A percentile compares a stretch with the other conserved stretches of the same genome.
Conservation (phyloP, 2,113 vertebrate species). For the Smithornis capensis region DNA sequence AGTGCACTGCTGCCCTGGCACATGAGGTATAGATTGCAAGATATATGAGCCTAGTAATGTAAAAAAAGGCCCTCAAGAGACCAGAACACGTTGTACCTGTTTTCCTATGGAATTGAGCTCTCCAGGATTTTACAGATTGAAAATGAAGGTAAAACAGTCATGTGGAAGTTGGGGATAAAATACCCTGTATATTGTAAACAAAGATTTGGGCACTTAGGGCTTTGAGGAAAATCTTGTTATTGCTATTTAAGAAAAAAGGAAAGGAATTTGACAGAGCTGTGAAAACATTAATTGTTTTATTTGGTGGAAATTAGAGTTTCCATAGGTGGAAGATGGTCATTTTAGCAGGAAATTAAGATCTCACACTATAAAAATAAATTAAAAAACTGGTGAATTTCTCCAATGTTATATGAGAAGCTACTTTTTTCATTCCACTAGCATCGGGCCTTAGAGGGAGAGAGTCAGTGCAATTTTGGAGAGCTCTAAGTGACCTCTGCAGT, state of each 20-base stretch:
- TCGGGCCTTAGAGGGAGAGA: neutral
- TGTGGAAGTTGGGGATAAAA: neutral
- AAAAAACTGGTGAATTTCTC: neutral
- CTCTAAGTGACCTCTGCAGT: neutral
- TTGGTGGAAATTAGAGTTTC: neutral
- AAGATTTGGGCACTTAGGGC: neutral
- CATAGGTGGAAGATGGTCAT: neutral
- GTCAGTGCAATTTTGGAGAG: neutral
- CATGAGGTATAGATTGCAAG: neutral
- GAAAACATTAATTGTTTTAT: neutral
- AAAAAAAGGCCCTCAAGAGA: neutral
- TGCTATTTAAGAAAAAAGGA: neutral
- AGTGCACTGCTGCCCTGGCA: neutral
- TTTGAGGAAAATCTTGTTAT: neutral
- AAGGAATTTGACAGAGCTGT: neutral
- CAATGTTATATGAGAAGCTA: neutral
- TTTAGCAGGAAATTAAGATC: neutral
- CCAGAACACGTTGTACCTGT: neutral
- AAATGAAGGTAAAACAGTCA: neutral
- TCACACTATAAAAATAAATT: neutral
- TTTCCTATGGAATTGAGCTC: neutral
- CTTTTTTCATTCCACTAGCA: neutral
- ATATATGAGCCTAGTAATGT: neutral
- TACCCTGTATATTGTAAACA: accelerated
- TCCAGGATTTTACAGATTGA: neutral